Conservation (phyloP, 2,888 invertebrate species). For the Drosophila melanosoma region DNA sequence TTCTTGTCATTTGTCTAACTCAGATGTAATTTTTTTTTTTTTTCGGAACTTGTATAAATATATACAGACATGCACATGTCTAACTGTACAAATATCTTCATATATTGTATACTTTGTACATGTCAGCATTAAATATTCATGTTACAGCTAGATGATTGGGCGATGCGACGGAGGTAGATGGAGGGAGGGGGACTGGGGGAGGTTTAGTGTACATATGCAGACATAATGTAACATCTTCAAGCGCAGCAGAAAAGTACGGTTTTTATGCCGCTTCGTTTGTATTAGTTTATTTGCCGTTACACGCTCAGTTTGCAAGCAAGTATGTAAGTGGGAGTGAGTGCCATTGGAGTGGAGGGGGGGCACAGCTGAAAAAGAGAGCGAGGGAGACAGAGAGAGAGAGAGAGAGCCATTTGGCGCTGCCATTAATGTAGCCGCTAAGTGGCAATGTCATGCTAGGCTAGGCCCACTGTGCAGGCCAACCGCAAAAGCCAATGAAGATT, state of each 20-base stretch:
- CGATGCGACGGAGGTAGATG: neutral
- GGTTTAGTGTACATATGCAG: constrained; percentile 18
- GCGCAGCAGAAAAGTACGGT: constrained; percentile 58
- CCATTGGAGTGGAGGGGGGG: neutral
- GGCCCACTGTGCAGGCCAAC: constrained; percentile 52
- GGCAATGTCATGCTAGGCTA: constrained; percentile 79
- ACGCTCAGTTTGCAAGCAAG: constrained; percentile 67
- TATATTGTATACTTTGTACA: constrained; percentile 73
- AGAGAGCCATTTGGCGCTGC: constrained; percentile 71
- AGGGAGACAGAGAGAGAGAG: constrained; percentile 11
- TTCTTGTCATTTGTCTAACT: constrained; percentile 65
- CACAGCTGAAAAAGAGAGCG: neutral
- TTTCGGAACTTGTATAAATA: constrained; percentile 41
- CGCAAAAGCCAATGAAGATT: constrained; percentile 69
- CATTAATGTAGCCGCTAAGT: constrained; percentile 80
- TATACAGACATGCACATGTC: constrained; percentile 24
- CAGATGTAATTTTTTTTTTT: constrained; percentile 31
- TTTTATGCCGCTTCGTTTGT: constrained; percentile 64
- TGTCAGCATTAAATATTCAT: constrained; percentile 80
- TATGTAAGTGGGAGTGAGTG: neutral
- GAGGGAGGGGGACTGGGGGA: neutral
- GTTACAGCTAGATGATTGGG: constrained; percentile 44
- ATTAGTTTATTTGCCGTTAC: constrained; percentile 79
- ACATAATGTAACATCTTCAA: constrained; percentile 68
- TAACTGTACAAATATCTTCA: constrained; percentile 30